Base-by-base conservation (phyloP, 2,888 invertebrate genomes). In the Ophion ellenae region DNA sequence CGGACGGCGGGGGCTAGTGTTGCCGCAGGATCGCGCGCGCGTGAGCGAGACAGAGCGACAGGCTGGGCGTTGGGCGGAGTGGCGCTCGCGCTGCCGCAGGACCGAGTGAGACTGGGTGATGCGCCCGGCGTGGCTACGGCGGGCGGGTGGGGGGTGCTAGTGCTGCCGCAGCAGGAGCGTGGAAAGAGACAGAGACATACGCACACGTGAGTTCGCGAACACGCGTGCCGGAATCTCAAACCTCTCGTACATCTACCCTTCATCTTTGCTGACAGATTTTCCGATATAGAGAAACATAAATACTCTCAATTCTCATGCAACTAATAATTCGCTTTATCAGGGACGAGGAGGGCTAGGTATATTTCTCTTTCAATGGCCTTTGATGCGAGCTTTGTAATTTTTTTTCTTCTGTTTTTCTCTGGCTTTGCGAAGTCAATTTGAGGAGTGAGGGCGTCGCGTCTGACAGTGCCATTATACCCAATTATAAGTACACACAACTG, bases 161-260 rank as follows among this genome's bases (percentile, higher is more conserved):
- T 53, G 53, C 53, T 53, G 53, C 53, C 53, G 53, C 53, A 14
- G 53, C 53, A 53, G 53, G 53, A 53, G 17, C 17, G 53, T 17
- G 53, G 17, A 53, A 47, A 83, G 61, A 67, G 69, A 77, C 61
- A 61, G 45, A 28, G 81, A 78, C 61, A n/a, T 20, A 20, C 47
- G 64, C 63, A 67, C 87, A 87, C 83, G 87, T 86, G 75, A 75
- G 75, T 28, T 47, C 75, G 75, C 64, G 45, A 47, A 47, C 45
- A 75, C 24, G 24, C 20, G 24, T 20, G 20, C 2, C 61, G 10
- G 24, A 7, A 3, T 6, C 66, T 28, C 53, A 53, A 53, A 11
- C 53, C 53, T 53, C 53, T 53, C 53, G 53, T 53, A 17, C 17
- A 0, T 2, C 47, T 14, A 11, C 40, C 7, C 40, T 7, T 7